Base-by-base conservation (phyloP, 2,113 vertebrate genomes). In the Shinisaurus crocodilurus region DNA sequence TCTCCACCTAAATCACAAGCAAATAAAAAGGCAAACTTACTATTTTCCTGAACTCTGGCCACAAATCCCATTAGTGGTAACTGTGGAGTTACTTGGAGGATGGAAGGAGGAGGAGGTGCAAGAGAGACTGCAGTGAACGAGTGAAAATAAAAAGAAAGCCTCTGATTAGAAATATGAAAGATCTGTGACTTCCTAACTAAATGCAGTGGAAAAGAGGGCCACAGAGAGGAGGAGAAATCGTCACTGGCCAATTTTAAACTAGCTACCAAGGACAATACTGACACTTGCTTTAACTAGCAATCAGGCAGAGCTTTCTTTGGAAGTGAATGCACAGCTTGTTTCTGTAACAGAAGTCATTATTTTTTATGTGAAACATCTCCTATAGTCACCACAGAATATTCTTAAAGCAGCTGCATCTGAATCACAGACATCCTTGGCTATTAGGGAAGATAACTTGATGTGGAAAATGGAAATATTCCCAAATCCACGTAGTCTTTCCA, bases 1-100 rank as follows among this genome's bases (percentile, higher is more conserved):
- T 95, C 76, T 94, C 95, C 82, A 91, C 90, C 57, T 92, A 94
- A 96, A 95, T 95, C 95, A 93, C 85, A 93, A 91, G 95, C 96
- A 91, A 96, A 97, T 92, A 91, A 96, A 97, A 96, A 96, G 95
- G 92, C 94, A 96, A 96, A 99, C 99, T 99, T 99, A 99, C 99
- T 99, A 95, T 99, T 99, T 98, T 99, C 99, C 98, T 99, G 99
- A 96, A 99, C 99, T 96, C 99, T 98, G 97, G 99, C 99, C 98
- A 99, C 99, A 98, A 99, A 99, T 98, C 99, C 99, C 99, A 99
- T 99, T 97, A 99, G 98, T 37, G 99, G 99, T 96, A 99, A 98
- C 98, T 99, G 99, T 92, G 99, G 99, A 96, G 99, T 99, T 98
- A 99, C 98, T 98, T 99, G 99, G 97, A 99, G 98, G 94, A 99